Percentiles rank a stretch among this genome's conserved stretches.
Conservation (phyloP, 2,888 invertebrate species). For the Tridacna gigas region DNA sequence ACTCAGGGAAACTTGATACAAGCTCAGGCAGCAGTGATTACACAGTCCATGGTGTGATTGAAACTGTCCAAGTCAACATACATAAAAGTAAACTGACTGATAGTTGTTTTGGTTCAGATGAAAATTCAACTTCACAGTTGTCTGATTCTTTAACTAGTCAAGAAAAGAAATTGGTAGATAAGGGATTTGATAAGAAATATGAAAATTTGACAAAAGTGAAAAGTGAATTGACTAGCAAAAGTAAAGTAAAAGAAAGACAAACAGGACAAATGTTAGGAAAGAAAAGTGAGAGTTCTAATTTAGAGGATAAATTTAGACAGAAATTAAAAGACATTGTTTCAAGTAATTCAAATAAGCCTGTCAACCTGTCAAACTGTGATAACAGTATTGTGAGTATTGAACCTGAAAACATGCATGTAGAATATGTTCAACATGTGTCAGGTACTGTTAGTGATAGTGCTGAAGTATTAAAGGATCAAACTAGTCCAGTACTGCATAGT, state of each 20-base stretch:
- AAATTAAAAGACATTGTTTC: slow-evolving; percentile 20
- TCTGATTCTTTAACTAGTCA: slow-evolving; percentile 9
- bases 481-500: slow-evolving; percentile 17
- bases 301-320: slow-evolving; percentile 21
- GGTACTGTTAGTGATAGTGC: neutral
- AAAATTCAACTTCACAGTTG: neutral
- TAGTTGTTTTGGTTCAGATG: neutral
- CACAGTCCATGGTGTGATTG: neutral
- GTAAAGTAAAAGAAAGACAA: neutral
- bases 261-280: neutral
- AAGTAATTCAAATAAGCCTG: neutral
- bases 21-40: neutral
- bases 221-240: neutral
- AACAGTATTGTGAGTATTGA: neutral
- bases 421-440: neutral
- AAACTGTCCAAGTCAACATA: neutral
- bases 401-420: neutral
- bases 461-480: slow-evolving; percentile 2
- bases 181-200: neutral
- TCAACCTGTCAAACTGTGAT: neutral
- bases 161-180: neutral
- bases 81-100: slow-evolving; percentile 11
- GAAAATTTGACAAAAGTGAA: neutral
- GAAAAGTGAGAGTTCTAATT: neutral
- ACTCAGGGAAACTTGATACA: too few relatives aligned